Base-by-base conservation (phyloP, 2,888 invertebrate genomes). In the Lagria hirta region DNA sequence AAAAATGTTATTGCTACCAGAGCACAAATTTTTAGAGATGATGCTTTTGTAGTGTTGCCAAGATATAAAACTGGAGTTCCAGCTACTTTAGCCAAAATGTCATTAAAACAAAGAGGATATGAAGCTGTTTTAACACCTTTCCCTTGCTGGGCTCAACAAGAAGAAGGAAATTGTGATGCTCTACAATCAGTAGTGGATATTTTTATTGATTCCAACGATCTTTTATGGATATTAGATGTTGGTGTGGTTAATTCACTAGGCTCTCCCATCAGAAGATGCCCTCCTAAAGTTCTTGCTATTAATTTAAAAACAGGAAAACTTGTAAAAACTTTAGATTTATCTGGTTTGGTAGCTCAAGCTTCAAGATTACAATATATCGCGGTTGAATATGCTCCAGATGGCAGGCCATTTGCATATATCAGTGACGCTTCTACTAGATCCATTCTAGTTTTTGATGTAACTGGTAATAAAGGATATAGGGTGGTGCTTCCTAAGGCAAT, bases 161-260 rank as follows among this genome's bases (percentile, higher is more conserved):
- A 82, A 56, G 77, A 80, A 52, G 81, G 77, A 41, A 81, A 79
- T 69, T 83, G 78, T 60, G 72, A 75, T 17, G 78, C 78, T 1
- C 69, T 88, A 10, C 85, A 87, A 58, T 85, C 81, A 36, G 85
- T 81, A 1, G 80, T 87, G 0, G 87, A 88, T 60, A 68, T 86
- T 34, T 71, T 76, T 62, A 64, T 79, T 14, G 82, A 83, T 51
- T 51, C 65, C 3, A 76, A 84, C 65, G 81, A 82, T 28, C 78
- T 82, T 48, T 72, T 88, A 4, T 88, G 88, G 88, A 76, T 82
- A 0, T 69, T 88, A 47, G 87, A 88, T 61, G 77, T 76, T 6
- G 88, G 88, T 7, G 76, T 85, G 26, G 77, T 84, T 0, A 82
- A 86, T 51, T 82, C 83, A 0, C 58, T 86, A 40, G 80, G 81